Conservation (phyloP, 2,888 invertebrate species). For the Drosophila mimetica region DNA sequence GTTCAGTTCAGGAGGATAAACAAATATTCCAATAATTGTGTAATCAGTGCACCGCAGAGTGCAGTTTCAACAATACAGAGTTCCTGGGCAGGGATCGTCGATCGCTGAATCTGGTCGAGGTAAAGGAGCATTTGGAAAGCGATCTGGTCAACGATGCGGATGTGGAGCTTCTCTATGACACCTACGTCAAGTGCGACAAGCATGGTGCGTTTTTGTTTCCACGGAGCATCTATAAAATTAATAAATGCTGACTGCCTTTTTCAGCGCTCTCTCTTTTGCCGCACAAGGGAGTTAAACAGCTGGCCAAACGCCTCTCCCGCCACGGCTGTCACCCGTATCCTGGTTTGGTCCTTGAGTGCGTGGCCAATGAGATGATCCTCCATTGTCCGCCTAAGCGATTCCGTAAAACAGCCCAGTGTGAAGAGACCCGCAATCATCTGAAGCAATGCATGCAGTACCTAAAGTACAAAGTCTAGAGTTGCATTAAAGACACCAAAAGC, state of each 20-base stretch:
- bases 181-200: constrained; percentile 67
- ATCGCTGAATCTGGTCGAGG: constrained; percentile 49
- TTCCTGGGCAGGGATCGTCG: constrained; percentile 58
- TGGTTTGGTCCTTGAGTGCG: constrained; percentile 72
- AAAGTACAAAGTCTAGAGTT: constrained; percentile 38
- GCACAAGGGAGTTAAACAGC: constrained; percentile 44
- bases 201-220: constrained; percentile 57
- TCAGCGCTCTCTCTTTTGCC: constrained; percentile 55
- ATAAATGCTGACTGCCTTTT: not conserved
- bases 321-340: constrained; percentile 67
- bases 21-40: not conserved
- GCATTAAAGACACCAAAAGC: not conserved
- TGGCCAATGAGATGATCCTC: constrained; percentile 73
- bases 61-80: constrained; percentile 65
- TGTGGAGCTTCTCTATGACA: constrained; percentile 53
- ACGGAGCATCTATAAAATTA: not conserved
- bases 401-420: constrained; percentile 56
- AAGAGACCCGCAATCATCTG: constrained; percentile 53
- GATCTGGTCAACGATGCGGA: constrained; percentile 52
- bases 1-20: constrained; percentile 1
- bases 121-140: constrained; percentile 55
- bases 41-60: constrained; percentile 71
- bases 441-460: constrained; percentile 55
- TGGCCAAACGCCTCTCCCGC: constrained; percentile 47
- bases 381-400: constrained; percentile 63